phyloP scores from a whole-genome alignment of 2,888 invertebrate species.

The Oxyteleia sp. region DNA sequence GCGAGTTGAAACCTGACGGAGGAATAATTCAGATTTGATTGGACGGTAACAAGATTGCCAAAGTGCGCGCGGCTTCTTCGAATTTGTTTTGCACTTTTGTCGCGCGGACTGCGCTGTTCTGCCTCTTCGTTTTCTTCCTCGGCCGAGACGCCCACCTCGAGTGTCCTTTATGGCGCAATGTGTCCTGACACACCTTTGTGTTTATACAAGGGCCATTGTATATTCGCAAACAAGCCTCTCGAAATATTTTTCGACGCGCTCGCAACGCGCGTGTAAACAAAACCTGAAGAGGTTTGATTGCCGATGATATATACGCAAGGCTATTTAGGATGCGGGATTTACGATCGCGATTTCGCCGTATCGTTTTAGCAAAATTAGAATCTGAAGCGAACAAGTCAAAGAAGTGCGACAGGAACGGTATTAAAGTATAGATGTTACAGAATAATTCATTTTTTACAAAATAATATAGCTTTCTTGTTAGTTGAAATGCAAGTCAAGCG shows the following conservation, averaged over 20 bases:
- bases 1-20: too few relatives aligned
- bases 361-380: slow-evolving; percentile 32
- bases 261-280: slow-evolving; percentile 58
- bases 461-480: too few relatives aligned
- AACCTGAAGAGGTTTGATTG: slow-evolving; percentile 57
- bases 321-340: slow-evolving; percentile 65
- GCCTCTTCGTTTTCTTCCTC: slow-evolving; percentile 26
- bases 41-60: too few relatives aligned
- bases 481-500: too few relatives aligned
- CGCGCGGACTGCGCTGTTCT: not conserved
- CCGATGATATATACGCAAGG: slow-evolving; percentile 65
- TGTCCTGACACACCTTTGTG: slow-evolving; percentile 71
- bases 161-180: slow-evolving; percentile 76
- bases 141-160: slow-evolving; percentile 81
- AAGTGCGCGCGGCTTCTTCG: not conserved
- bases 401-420: not conserved
- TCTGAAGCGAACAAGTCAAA: not conserved
- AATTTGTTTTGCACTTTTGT: slow-evolving; percentile 33
- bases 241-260: slow-evolving; percentile 56
- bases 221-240: slow-evolving; percentile 67
- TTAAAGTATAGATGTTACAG: not conserved
- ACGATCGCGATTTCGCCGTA: slow-evolving; percentile 38
- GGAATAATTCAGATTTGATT: too few relatives aligned
- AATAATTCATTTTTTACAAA: too few relatives aligned
- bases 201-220: slow-evolving; percentile 64